Conservation (phyloP, 2,113 vertebrate genomes). For the Oxygymnocypris stewartii region DNA sequence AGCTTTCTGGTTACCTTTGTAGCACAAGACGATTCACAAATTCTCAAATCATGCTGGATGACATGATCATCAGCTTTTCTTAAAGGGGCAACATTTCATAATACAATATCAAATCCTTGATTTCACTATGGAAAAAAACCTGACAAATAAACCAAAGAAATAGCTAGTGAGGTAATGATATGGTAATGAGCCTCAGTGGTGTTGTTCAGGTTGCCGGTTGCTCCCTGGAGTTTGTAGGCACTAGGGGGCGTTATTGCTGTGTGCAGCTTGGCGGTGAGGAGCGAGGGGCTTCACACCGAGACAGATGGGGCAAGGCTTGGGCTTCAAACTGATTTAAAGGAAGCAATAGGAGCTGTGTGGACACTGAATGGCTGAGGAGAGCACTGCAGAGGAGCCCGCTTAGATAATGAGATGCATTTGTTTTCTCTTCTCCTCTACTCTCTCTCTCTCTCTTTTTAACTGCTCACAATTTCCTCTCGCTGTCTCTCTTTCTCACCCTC, state of each 20-base stretch:
- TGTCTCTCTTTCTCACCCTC: conserved; percentile 58
- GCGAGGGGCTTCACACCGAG: conserved; percentile 62
- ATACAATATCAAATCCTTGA: not conserved
- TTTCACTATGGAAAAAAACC: not conserved
- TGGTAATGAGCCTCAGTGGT: not conserved
- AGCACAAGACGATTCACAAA: not conserved
- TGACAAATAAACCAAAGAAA: not conserved
- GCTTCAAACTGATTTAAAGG: conserved; percentile 79
- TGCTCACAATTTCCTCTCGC: conserved; percentile 53
- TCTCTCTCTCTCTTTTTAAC: conserved; percentile 45
- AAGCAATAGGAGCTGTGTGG: conserved; percentile 78
- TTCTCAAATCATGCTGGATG: not conserved
- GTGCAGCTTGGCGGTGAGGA: not conserved
- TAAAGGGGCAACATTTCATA: not conserved
- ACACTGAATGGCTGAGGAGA: conserved; percentile 75
- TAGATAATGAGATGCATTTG: conserved; percentile 81
- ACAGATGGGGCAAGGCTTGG: conserved; percentile 76
- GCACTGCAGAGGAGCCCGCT: conserved; percentile 72
- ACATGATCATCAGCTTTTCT: not conserved
- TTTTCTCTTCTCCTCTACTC: conserved; percentile 62
- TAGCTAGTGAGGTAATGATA: not conserved
- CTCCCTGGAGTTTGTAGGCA: conserved; percentile 49
- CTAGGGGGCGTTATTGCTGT: conserved; percentile 62
- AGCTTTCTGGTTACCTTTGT: not conserved
- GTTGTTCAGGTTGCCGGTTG: not conserved